Evolutionary conservation across 2,797 vertebrate species (phyloP).

Genomic region (Lycodopsis pacificus): DNA sequence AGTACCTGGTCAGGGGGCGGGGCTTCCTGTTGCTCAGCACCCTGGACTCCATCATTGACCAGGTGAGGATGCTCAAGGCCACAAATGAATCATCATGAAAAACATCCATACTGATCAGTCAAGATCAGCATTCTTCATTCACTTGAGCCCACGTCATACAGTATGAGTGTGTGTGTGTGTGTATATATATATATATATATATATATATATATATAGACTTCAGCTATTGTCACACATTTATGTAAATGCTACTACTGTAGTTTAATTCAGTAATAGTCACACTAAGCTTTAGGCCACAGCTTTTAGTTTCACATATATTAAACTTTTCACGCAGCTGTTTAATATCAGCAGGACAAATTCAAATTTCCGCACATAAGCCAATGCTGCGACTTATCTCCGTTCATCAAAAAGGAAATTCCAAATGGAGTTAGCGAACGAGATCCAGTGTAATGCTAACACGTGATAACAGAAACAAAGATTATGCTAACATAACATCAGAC

Average conservation of each 20-base stretch:
- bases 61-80: slow-evolving; percentile 81
- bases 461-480: slow-evolving; percentile 15
- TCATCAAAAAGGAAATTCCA: slow-evolving; percentile 38
- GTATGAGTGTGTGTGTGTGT: neutral
- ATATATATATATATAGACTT: too few species aligned
- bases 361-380: slow-evolving; percentile 11
- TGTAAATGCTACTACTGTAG: neutral
- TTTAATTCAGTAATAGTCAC: neutral
- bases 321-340: slow-evolving; percentile 9
- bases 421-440: slow-evolving; percentile 16
- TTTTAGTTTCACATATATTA: neutral
- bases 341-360: slow-evolving; percentile 15
- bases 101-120: neutral
- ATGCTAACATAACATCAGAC: slow-evolving; percentile 13
- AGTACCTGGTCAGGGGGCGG: slow-evolving; percentile 94
- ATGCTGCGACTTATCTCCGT: slow-evolving; percentile 24
- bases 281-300: neutral
- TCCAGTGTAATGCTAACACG: slow-evolving; percentile 16
- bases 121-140: neutral
- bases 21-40: slow-evolving; percentile 94
- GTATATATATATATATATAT: too few species aligned
- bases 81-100: neutral
- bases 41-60: slow-evolving; percentile 93
- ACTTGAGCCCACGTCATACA: neutral
- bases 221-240: neutral